phyloP scores from a whole-genome alignment of 2,888 invertebrate species.

The Pandemis cinnamomeana region DNA sequence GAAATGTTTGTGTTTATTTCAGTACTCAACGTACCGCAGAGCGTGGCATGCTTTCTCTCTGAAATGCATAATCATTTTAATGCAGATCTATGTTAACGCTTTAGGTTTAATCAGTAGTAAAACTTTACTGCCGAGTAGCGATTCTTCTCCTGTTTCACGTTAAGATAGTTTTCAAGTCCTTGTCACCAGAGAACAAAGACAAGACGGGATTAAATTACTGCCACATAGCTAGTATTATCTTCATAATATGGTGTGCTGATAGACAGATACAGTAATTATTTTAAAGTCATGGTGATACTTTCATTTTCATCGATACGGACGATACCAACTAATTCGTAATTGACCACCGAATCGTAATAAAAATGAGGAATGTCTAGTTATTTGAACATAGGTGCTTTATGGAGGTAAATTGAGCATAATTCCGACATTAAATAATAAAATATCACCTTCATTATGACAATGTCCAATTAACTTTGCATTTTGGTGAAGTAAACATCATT shows the following conservation, averaged over 20 bases:
- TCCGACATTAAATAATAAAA: neutral
- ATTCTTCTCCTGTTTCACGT: neutral
- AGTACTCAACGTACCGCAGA: conserved; percentile 5
- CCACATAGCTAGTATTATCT: too few relatives aligned
- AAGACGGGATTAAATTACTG: neutral
- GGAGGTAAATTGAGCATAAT: conserved; percentile 14
- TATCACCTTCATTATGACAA: neutral
- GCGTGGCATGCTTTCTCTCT: conserved; percentile 1
- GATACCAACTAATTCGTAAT: conserved; percentile 16
- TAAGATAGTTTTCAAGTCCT: neutral
- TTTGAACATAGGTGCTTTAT: conserved; percentile 24
- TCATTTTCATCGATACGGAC: conserved; percentile 16
- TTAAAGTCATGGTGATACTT: neutral
- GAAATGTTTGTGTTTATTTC: neutral
- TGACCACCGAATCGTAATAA: conserved; percentile 12
- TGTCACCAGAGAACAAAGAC: neutral
- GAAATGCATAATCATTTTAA: conserved; percentile 1
- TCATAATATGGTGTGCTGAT: too few relatives aligned
- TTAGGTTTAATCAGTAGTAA: neutral
- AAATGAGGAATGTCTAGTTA: conserved; percentile 24
- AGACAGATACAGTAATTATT: neutral
- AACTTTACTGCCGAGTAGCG: neutral
- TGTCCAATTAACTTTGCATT: neutral
- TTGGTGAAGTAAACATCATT: neutral
- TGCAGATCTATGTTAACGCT: neutral